Evolutionary conservation across 2,888 invertebrate species (phyloP).

Genomic region (Theretra japonica): DNA sequence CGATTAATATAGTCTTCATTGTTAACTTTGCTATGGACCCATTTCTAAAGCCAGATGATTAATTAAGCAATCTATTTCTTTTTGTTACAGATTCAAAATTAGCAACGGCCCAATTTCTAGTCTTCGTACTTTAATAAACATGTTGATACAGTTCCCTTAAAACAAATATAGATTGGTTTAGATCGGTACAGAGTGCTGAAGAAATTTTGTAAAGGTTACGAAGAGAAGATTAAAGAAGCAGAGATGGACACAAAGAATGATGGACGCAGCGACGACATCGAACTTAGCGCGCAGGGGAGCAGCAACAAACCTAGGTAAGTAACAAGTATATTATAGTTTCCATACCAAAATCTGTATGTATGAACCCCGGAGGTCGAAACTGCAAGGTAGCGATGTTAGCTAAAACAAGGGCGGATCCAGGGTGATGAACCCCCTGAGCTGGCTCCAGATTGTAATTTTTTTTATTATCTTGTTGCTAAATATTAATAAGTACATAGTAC

Average conservation of each 20-base stretch:
- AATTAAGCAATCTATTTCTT: too few relatives aligned
- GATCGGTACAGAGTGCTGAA: constrained; percentile 46
- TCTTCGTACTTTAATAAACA: constrained; percentile 68
- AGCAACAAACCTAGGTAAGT: constrained; percentile 71
- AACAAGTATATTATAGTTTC: background rate
- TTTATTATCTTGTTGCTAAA: too few relatives aligned
- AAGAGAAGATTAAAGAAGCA: constrained; percentile 45
- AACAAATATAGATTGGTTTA: constrained; percentile 43
- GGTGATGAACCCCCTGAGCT: too few relatives aligned
- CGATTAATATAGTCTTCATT: too few relatives aligned
- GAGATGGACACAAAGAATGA: constrained; percentile 76
- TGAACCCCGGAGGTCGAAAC: too few relatives aligned
- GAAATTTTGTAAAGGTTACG: constrained; percentile 41
- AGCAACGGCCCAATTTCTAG: constrained; percentile 60
- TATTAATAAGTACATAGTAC: too few relatives aligned
- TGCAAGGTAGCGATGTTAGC: too few relatives aligned
- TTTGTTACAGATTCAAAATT: constrained; percentile 62
- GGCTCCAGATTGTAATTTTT: too few relatives aligned
- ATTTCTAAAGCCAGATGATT: too few relatives aligned
- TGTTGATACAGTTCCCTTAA: constrained; percentile 73
- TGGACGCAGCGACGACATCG: constrained; percentile 70
- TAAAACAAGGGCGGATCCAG: too few relatives aligned
- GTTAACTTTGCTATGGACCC: too few relatives aligned
- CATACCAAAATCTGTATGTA: too few relatives aligned
- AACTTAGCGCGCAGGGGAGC: constrained; percentile 74